These are phyloP conservation scores for Creontiades dilutus DNA, from an alignment of 2,888 invertebrate genomes.

Conservation along the genomic window DNA sequence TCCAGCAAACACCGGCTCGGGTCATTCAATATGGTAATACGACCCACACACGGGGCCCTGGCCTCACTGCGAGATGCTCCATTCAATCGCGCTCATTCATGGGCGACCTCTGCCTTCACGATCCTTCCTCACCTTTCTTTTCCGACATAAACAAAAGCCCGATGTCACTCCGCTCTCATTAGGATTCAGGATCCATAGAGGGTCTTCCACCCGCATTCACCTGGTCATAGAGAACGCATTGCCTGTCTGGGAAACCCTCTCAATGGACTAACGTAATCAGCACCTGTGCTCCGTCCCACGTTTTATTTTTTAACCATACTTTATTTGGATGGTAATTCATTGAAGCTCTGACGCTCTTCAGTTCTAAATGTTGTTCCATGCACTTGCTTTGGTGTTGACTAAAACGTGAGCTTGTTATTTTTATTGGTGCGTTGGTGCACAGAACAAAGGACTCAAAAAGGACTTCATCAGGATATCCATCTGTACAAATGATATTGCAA, in stretches of 20 bases:
- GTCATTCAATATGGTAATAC: conserved; percentile 71
- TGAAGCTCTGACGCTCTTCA: neutral
- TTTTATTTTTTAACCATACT: neutral
- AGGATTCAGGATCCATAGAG: conserved; percentile 60
- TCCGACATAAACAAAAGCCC: conserved; percentile 65
- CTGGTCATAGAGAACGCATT: conserved; percentile 16
- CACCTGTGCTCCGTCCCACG: conserved; percentile 39
- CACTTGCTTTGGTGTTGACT: no score
- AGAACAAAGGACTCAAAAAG: no score
- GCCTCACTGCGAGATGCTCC: conserved; percentile 40
- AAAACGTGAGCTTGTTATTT: no score
- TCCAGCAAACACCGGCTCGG: conserved; percentile 54
- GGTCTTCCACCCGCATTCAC: conserved; percentile 65
- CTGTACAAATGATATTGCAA: no score
- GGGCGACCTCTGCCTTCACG: conserved; percentile 39
- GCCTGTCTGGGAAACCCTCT: conserved; percentile 41
- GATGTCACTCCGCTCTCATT: conserved; percentile 51
- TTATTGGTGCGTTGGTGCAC: no score
- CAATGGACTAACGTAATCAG: conserved; percentile 20
- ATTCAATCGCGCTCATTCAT: conserved; percentile 71
- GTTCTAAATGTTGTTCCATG: neutral
- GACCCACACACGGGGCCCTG: conserved; percentile 58
- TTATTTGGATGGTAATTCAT: neutral
- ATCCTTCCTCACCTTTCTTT: conserved; percentile 61
- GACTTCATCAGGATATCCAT: no score